Evolutionary conservation across 2,113 vertebrate species (phyloP), one percentile per base, ranked within the genome.

Genomic region (Montifringilla adamsi): DNA sequence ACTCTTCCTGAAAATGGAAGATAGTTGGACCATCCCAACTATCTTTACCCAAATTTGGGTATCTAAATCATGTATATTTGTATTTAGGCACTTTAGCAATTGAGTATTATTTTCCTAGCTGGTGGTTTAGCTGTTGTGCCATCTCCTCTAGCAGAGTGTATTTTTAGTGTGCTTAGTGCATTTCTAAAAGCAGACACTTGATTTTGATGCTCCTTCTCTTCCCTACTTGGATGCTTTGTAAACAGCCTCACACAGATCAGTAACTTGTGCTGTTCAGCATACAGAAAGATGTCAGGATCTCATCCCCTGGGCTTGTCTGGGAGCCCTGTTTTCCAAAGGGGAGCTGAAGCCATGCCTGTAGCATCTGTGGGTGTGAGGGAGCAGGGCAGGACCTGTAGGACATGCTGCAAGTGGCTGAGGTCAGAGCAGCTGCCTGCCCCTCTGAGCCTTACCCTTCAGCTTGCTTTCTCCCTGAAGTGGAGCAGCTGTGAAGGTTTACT

Each of bases 81-180:
- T 89, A 76, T 91, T 96, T 94, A 91, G 49, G 74, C 56, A 66
- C 55, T 89, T 82, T 4, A 79, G 74, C 62, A 69, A 68, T 37
- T 72, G 69, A 95, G 31, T 72, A 79, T 79, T 94, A 89, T 84
- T 95, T 94, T 92, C 87, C 58, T 92, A 58, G 89, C 87, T 91
- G 87, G 81, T 94, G 87, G 93, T 75, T 96, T 75, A 72, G 63
- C 81, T 94, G 81, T 92, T 95, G 81, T 92, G 91, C 89, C 46
- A 64, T 94, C 91, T 87, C 19, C 44, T 82, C 77, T 30, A 94
- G 74, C 66, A 74, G 64, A 68, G 20, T 16, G 9, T 89, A 87
- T 91, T 97, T 96, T 94, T 87, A 93, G 84, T 62, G 79, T 76
- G 81, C 69, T 92, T 85, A 93, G 78, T 82, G 79, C 5, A 11